Evolutionary conservation across 2,888 invertebrate genomes (phyloP), one percentile per base, ranked within the genome.

Genomic region (Eristalis intricaria): DNA sequence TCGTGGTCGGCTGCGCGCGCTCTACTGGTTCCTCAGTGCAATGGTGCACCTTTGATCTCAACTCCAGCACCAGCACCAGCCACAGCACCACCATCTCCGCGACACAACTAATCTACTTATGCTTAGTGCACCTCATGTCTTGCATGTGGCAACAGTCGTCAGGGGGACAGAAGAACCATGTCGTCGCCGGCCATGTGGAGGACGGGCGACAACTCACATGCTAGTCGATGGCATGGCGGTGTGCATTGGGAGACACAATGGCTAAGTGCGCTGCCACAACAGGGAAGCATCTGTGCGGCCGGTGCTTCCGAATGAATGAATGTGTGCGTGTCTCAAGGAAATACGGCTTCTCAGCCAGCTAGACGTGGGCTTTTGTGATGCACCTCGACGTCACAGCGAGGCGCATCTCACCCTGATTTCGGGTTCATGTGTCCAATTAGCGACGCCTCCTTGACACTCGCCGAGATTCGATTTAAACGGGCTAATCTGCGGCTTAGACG

Each of bases 11-110:
- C 11, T 8, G 29, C 35, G 7, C 64, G 64, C 64, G 38, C 64
- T 50, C 56, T 64, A 56, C 23, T 70, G 50, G 56, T 63, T 64
- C 40, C 61, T 66, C 26, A 35, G 15, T 32, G 61, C 50, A 35
- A 15, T 50, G 80, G 68, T 78, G 66, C 86, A 87, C 86, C 83
- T 87, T 87, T 87, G 86, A 87, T 87, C 86, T 87, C 71, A 15
- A 68, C 75, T 68, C 64, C 83, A 61, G 79, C 86, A 64, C 38
- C 26, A 26, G 26, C 26, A 64, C 64, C 83, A 61, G 79, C 86
- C 60, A 29, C 26, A 26, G 26, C 26, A 64, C 38, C 71, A 71
- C 35, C 56, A 78, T 66, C 75, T 65, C 32, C 43, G 19, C 68
- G 60, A 23, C 22, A 66, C 71, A 60, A 43, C 29, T 82, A 87